Base-by-base conservation (phyloP, 2,888 invertebrate species). In the Andrena fulva region DNA sequence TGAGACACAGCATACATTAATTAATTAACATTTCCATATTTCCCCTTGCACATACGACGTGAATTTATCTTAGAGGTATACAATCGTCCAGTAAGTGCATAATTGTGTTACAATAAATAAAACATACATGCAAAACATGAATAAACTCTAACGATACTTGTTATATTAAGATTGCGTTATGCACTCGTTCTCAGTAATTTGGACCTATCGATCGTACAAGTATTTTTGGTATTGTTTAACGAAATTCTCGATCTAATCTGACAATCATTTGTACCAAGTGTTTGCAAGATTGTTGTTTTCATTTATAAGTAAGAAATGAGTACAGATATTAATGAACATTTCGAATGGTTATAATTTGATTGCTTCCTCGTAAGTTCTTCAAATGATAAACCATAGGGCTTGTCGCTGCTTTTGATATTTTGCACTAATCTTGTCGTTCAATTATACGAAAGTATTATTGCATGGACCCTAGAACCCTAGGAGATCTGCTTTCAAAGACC, bases 391-490 rank as follows among this genome's bases (percentile, higher is more conserved):
- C 64, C 33, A 66, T 59, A 70, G 52, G 52, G 54, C 69, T 82
- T 62, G 63, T 8, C 60, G 74, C 71, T 67, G 56, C 35, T 72
- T 87, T 87, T 80, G 70, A 87, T 73, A 79, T 87, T 87, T 82
- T 52, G 77, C 86, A 84, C 63, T 85, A 71, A 62, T 71, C 62
- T 72, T 73, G 48, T 80, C 56, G 63, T 66, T 64, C 79, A 79
- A 64, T 70, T 71, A 82, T 84, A 80, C 66, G 72, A 86, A 82
- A 86, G 72, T 83, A 68, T 80, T 63, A 87, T 80, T 83, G 76
- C 79, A 78, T 85, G 80, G 82, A 88, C 77, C 86, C 86, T 81
- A 84, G 76, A 82, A 86, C 79, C 85, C 88, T 80, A 89, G 79
- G 84, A 84, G 67, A 89, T 80, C 72, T 85, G 69, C 66, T 68